Conservation (phyloP, 2,888 invertebrate genomes). For the Eupelmus urozonus region DNA sequence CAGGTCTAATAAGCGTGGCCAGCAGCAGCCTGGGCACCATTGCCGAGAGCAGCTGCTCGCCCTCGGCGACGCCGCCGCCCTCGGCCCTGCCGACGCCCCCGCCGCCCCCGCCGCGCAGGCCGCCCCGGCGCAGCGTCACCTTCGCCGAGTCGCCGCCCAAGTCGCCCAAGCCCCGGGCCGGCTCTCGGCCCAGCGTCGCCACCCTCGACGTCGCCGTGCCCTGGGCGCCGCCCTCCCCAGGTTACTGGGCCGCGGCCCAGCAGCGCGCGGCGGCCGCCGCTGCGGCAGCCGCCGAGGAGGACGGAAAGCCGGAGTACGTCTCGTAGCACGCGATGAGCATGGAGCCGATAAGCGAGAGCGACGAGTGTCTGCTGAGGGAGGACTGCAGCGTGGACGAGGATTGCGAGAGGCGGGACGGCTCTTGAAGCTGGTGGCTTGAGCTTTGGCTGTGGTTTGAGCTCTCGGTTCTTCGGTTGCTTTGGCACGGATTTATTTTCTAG, state of each 20-base stretch:
- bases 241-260: constrained; percentile 66
- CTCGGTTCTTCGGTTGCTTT: constrained; percentile 42
- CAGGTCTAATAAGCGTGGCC: constrained; percentile 84
- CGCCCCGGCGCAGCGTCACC: constrained; percentile 74
- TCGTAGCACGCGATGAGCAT: constrained; percentile 67
- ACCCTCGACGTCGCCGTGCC: constrained; percentile 73
- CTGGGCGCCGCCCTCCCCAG: constrained; percentile 75
- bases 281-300: constrained; percentile 48
- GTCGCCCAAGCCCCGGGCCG: constrained; percentile 64
- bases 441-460: constrained; percentile 29
- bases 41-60: constrained; percentile 65
- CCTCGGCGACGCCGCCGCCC: constrained; percentile 72
- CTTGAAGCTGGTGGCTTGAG: constrained; percentile 8
- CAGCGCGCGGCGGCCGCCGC: constrained; percentile 47
- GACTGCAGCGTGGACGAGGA: constrained; percentile 6
- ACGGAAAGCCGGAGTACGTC: constrained; percentile 73
- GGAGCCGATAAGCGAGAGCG: constrained; percentile 33
- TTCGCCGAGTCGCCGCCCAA: constrained; percentile 74
- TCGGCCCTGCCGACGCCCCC: constrained; percentile 69
- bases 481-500: too few species aligned
- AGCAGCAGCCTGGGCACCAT: constrained; percentile 41
- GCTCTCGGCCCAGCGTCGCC: constrained; percentile 64
- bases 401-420: not conserved
- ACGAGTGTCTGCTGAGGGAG: constrained; percentile 13
- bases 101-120: constrained; percentile 70